Evolutionary conservation across 2,113 vertebrate genomes (phyloP).

Genomic region (Trinectes maculatus): DNA sequence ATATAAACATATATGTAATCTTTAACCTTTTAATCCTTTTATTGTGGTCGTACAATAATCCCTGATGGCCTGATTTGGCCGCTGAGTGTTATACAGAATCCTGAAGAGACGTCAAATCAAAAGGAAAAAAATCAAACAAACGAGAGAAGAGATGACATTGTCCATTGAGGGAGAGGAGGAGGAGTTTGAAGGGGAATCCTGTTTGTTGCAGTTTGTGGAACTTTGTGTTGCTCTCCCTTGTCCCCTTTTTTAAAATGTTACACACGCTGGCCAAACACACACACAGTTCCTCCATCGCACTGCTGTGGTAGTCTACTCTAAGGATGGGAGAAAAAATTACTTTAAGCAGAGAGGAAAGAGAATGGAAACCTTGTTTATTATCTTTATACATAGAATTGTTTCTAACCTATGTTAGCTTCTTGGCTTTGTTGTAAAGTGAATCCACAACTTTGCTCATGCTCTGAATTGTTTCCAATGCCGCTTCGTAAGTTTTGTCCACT

Average conservation of each 20-base stretch:
- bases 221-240: conserved; percentile 64
- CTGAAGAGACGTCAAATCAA: conserved; percentile 83
- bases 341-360: not conserved
- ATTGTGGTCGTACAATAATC: conserved; percentile 93
- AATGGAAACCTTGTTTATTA: not conserved
- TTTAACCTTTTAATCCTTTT: conserved; percentile 77
- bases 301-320: conserved; percentile 85
- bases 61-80: conserved; percentile 92
- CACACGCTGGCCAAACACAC: conserved; percentile 95
- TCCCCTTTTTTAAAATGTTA: conserved; percentile 86
- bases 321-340: conserved; percentile 47
- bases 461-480: conserved; percentile 98
- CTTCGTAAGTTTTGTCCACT: conserved; percentile 98
- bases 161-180: conserved; percentile 84
- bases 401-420: conserved; percentile 98
- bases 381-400: not conserved
- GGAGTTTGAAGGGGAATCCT: conserved; percentile 90
- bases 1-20: conserved; percentile 81
- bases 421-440: conserved; percentile 99
- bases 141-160: conserved; percentile 80
- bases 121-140: conserved; percentile 44
- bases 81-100: conserved; percentile 92
- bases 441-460: conserved; percentile 99
- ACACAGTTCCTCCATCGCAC: conserved; percentile 90
- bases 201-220: conserved; percentile 86